Percentiles rank a stretch among this genome's conserved stretches.
Conservation (phyloP, 2,113 vertebrate species). For the Bothrops jararaca region DNA sequence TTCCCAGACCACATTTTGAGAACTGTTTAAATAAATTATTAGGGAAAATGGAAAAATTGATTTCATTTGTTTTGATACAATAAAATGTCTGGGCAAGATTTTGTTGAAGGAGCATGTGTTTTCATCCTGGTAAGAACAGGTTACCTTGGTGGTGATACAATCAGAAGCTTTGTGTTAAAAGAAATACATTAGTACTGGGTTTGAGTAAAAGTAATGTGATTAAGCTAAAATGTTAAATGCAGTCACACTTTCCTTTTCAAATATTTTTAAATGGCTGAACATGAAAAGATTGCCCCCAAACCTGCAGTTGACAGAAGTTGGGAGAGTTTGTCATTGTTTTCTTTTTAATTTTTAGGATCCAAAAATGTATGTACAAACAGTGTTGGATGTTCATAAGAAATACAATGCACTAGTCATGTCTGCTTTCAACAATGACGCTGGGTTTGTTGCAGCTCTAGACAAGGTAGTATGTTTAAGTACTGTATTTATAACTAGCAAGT, state of each 20-base stretch:
- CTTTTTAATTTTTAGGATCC: conserved; percentile 79
- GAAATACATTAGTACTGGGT: background rate
- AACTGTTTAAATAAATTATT: too few relatives aligned
- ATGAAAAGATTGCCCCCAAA: background rate
- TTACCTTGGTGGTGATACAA: background rate
- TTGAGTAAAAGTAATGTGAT: background rate
- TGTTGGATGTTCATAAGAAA: conserved; percentile 97
- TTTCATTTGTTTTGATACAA: background rate
- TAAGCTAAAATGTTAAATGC: too few relatives aligned
- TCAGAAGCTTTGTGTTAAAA: background rate
- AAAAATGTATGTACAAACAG: conserved; percentile 98
- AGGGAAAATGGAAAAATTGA: too few relatives aligned
- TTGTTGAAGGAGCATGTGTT: background rate
- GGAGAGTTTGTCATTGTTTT: background rate
- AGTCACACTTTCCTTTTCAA: background rate
- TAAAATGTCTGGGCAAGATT: background rate
- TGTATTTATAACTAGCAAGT: rapidly evolving
- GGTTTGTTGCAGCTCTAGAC: conserved; percentile 94
- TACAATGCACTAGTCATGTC: conserved; percentile 99
- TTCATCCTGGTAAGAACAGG: background rate
- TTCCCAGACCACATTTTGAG: too few relatives aligned
- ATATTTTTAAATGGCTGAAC: background rate
- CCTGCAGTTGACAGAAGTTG: background rate
- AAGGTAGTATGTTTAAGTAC: conserved; percentile 73
- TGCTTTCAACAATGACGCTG: conserved; percentile 97